Percentiles rank a stretch among this genome's conserved stretches.
Evolutionary conservation across 1,140 invertebrate genomes (phyloP).

Genomic region (Papilio machaon): DNA sequence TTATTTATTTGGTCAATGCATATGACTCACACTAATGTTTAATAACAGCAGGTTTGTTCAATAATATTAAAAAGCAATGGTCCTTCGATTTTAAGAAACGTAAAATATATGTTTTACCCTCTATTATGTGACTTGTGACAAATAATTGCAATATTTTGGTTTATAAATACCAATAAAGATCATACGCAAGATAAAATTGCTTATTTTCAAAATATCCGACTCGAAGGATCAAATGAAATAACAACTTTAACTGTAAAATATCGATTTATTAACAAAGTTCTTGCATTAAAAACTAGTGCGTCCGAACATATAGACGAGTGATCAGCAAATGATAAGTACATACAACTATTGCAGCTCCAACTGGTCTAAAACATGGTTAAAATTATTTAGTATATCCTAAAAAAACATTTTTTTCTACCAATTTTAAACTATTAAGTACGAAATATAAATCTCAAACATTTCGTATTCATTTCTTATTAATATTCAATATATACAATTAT

Average conservation of each 20-base stretch:
- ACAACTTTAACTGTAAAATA: constrained; percentile 41
- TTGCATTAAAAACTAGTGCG: constrained; percentile 60
- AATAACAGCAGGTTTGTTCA: neutral
- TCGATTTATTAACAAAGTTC: constrained; percentile 55
- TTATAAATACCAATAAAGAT: neutral
- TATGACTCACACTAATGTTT: neutral
- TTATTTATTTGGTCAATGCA: neutral
- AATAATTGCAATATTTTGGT: neutral
- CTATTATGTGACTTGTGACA: neutral
- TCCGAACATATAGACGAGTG: constrained; percentile 53
- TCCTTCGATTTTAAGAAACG: neutral
- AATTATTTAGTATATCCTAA: constrained; percentile 32
- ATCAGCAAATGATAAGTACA: constrained; percentile 54
- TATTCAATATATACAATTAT: constrained; percentile 3
- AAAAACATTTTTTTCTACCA: constrained; percentile 41
- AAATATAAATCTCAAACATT: neutral
- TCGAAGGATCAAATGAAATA: constrained; percentile 50
- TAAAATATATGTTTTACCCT: neutral
- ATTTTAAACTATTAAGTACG: constrained; percentile 37
- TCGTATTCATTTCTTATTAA: neutral
- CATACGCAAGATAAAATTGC: neutral
- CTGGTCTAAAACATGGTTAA: neutral
- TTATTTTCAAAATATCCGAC: constrained; percentile 29
- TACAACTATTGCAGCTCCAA: neutral
- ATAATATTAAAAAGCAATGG: neutral